phyloP scores from a whole-genome alignment of 2,113 vertebrate species.

The Ctenodactylus gundi region DNA sequence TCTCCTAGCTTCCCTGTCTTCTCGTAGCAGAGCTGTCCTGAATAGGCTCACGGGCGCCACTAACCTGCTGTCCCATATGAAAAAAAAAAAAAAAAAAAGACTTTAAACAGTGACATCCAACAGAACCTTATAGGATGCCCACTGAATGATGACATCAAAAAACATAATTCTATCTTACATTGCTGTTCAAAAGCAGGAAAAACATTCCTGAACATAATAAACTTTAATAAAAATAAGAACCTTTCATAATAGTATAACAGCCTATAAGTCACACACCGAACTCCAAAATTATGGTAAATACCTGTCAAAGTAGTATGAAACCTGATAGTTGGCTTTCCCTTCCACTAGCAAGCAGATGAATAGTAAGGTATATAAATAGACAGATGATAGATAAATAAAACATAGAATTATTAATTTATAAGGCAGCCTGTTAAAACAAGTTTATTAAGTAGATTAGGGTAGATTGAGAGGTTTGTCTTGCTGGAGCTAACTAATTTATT shows the following conservation, averaged over 20 bases:
- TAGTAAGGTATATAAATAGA: background rate
- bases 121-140: background rate
- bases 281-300: background rate
- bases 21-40: background rate
- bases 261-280: background rate
- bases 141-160: background rate
- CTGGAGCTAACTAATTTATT: background rate
- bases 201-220: background rate
- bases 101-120: background rate
- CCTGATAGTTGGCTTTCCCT: background rate
- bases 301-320: background rate
- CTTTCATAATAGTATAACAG: too few relatives aligned
- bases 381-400: background rate
- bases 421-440: background rate
- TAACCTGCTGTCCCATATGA: background rate
- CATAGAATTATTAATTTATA: background rate
- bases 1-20: background rate
- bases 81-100: too few relatives aligned
- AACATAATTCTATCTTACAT: background rate
- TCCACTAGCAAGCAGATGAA: background rate
- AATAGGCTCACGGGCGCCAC: background rate
- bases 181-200: background rate
- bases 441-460: background rate
- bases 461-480: background rate
- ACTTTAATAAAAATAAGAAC: constrained; percentile 1